A percentile compares a stretch with the other conserved stretches of the same genome.
Conservation (phyloP, 2,113 vertebrate species). For the Bubalus kerabau region DNA sequence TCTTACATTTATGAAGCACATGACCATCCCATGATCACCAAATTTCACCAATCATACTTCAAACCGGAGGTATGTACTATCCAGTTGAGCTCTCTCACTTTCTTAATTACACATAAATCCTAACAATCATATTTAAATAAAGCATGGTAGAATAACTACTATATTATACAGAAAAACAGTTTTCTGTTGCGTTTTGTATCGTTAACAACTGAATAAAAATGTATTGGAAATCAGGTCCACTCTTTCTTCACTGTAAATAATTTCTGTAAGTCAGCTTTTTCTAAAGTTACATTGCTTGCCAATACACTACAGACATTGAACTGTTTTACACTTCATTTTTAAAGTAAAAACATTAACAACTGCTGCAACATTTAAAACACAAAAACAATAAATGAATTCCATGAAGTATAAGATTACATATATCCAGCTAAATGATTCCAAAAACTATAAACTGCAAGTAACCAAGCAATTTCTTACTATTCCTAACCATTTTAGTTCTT, state of each 20-base stretch:
- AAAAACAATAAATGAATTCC: neutral
- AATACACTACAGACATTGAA: neutral
- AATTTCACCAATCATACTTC: neutral
- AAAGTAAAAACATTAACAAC: slow-evolving; percentile 4
- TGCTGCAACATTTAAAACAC: neutral
- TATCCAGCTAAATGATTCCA: neutral
- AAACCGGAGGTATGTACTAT: neutral
- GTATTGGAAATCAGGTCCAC: neutral
- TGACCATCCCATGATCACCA: neutral
- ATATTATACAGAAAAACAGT: neutral
- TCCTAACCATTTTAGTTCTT: neutral
- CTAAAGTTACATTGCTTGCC: neutral
- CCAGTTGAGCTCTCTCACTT: neutral
- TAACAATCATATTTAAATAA: neutral
- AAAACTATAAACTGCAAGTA: neutral
- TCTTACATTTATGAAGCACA: neutral
- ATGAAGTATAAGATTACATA: neutral
- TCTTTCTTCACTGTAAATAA: slow-evolving; percentile 1
- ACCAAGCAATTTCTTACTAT: neutral
- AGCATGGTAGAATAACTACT: neutral
- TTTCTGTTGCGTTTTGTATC: neutral
- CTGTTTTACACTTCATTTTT: neutral
- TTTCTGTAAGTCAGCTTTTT: slow-evolving; percentile 9
- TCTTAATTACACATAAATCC: neutral
- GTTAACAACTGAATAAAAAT: neutral